Percentiles rank a stretch among this genome's conserved stretches.
These are phyloP conservation scores for Patiria pectinifera DNA, from an alignment of 53 echinoderm and acorn worm species.

Conservation along the genomic window DNA sequence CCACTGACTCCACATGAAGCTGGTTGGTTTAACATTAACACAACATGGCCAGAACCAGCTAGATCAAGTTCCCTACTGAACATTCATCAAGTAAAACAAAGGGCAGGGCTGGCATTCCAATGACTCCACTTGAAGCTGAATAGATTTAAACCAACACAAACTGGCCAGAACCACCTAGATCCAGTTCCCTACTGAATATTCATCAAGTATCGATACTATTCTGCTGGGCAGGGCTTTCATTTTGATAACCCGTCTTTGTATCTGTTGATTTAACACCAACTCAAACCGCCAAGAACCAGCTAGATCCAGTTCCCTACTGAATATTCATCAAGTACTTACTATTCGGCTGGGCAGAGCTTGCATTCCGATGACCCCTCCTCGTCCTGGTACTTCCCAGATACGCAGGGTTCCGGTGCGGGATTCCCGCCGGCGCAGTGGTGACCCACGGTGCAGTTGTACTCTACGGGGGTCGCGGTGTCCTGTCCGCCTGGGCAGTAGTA, in stretches of 20 bases:
- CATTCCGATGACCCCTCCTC: slow-evolving; percentile 80
- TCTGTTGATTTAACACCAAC: slow-evolving; percentile 45
- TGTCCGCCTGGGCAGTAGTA: slow-evolving; percentile 98
- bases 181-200: not conserved
- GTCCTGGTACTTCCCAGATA: slow-evolving; percentile 93
- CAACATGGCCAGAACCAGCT: not conserved
- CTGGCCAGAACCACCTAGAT: not conserved
- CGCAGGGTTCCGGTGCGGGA: slow-evolving; percentile 81
- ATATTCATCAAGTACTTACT: slow-evolving; percentile 68
- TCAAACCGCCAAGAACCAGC: not conserved
- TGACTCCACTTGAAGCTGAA: slow-evolving; percentile 82
- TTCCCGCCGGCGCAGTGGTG: slow-evolving; percentile 85
- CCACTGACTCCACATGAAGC: slow-evolving; percentile 76
- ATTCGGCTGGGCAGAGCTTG: slow-evolving; percentile 78
- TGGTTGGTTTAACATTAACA: slow-evolving; percentile 32
- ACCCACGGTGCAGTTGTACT: slow-evolving; percentile 97
- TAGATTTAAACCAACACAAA: no score
- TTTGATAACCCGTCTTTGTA: slow-evolving; percentile 78
- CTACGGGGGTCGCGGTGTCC: slow-evolving; percentile 77
- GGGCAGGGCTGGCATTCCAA: slow-evolving; percentile 84
- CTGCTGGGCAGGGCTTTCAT: slow-evolving; percentile 80
- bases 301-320: not conserved
- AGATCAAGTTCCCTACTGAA: not conserved
- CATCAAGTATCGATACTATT: slow-evolving; percentile 74
- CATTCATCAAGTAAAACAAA: no score